Percentiles rank a stretch among this genome's conserved stretches.
Conservation (phyloP, 2,113 vertebrate species). For the Protobothrops mucrosquamatus region DNA sequence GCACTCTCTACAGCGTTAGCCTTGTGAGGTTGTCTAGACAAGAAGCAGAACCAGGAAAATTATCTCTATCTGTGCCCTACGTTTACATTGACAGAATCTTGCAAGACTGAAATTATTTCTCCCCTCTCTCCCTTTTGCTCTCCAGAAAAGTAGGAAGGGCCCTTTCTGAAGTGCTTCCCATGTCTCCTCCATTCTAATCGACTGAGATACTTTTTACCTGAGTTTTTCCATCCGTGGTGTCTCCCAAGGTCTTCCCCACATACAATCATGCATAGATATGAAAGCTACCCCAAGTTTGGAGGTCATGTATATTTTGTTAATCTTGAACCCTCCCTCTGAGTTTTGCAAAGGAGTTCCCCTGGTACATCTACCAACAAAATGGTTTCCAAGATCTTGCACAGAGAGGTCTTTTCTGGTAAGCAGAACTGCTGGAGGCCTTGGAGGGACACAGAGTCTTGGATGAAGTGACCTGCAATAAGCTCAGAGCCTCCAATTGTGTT, state of each 20-base stretch:
- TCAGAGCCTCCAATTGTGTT: background rate
- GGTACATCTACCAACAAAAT: background rate
- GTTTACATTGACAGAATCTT: background rate
- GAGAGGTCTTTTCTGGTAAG: background rate
- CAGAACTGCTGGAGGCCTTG: background rate
- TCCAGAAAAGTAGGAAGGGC: background rate
- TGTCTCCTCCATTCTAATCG: background rate
- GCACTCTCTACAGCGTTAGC: background rate
- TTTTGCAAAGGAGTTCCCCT: background rate
- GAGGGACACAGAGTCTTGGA: background rate
- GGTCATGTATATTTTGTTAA: background rate
- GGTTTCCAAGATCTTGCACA: background rate
- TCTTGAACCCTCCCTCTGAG: background rate
- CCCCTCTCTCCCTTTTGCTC: background rate
- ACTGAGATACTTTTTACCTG: background rate
- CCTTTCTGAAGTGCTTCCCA: background rate
- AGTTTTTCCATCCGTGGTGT: background rate
- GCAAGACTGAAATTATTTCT: background rate
- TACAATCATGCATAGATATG: background rate
- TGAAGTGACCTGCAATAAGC: background rate
- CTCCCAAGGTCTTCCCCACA: background rate
- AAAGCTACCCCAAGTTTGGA: background rate
- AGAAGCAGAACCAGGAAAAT: background rate
- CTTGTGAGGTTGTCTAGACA: background rate
- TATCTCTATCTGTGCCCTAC: background rate